Conservation (phyloP, 2,113 vertebrate species). For the Myrmecophaga tridactyla region DNA sequence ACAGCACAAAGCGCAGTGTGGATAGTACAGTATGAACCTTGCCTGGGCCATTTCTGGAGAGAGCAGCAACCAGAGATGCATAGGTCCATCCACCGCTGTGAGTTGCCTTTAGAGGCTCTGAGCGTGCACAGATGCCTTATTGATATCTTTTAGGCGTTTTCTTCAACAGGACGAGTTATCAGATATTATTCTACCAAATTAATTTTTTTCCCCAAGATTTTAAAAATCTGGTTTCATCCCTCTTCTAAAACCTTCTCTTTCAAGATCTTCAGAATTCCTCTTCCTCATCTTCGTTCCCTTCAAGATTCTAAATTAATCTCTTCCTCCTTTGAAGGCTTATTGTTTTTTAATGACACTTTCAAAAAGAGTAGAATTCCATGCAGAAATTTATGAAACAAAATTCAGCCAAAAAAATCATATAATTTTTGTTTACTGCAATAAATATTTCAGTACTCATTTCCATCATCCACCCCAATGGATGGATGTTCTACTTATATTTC, state of each 20-base stretch:
- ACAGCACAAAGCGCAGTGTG: constrained; percentile 34
- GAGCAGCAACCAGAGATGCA: not conserved
- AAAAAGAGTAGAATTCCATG: constrained; percentile 22
- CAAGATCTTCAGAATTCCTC: constrained; percentile 27
- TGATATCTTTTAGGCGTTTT: constrained; percentile 25
- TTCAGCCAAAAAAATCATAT: not conserved
- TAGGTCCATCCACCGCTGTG: not conserved
- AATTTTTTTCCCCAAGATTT: not conserved
- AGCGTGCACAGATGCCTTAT: not conserved
- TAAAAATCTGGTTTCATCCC: not conserved
- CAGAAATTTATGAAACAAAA: constrained; percentile 9
- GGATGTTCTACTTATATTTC: not conserved
- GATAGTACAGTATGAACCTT: not conserved
- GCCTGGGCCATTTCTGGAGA: not conserved
- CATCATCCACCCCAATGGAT: not conserved
- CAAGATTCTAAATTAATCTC: constrained; percentile 17
- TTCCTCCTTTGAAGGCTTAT: not conserved
- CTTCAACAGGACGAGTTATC: not conserved
- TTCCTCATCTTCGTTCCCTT: not conserved
- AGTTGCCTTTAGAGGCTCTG: not conserved
- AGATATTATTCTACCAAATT: not conserved
- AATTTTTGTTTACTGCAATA: not conserved
- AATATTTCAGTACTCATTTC: not conserved
- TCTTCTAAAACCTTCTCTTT: constrained; percentile 4
- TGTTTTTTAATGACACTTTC: not conserved